phyloP scores from a whole-genome alignment of 2,797 vertebrate species.

The Acrossocheilus fasciatus region DNA sequence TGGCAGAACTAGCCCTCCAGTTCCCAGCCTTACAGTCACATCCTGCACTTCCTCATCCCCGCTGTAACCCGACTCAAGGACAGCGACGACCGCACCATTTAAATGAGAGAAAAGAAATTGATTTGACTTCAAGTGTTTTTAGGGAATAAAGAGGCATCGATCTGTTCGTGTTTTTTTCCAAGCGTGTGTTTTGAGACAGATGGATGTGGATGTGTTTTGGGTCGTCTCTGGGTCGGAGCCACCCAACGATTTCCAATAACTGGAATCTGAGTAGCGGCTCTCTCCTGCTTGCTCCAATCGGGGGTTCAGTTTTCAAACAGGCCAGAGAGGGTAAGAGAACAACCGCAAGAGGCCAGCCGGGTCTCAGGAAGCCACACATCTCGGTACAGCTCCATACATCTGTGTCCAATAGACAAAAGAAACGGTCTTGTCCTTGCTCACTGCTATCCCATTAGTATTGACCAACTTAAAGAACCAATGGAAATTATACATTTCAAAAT shows the following conservation, averaged over 20 bases:
- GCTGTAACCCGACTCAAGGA: conserved; percentile 52
- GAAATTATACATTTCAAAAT: conserved; percentile 4
- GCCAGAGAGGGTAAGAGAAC: conserved; percentile 36
- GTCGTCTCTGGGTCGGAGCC: conserved; percentile 50
- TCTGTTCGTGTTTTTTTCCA: conserved; percentile 38
- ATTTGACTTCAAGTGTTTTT: conserved; percentile 50
- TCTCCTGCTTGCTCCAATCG: conserved; percentile 20
- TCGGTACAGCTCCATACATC: conserved; percentile 22
- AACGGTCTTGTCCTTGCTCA: not conserved
- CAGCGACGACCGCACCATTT: conserved; percentile 40
- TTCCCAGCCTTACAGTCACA: conserved; percentile 40
- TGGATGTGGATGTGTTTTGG: conserved; percentile 46
- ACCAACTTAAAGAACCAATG: not conserved
- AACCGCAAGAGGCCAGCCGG: conserved; percentile 35
- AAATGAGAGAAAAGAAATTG: conserved; percentile 29
- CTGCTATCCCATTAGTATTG: conserved; percentile 24
- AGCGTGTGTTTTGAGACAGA: conserved; percentile 42
- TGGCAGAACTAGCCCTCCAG: conserved; percentile 51
- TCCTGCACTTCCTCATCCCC: conserved; percentile 23
- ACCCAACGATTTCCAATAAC: conserved; percentile 60
- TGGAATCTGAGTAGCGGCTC: conserved; percentile 47
- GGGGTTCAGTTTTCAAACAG: conserved; percentile 53
- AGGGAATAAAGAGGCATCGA: conserved; percentile 55
- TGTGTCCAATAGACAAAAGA: conserved; percentile 44
- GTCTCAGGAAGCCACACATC: conserved; percentile 44